Evolutionary conservation across 2,797 vertebrate genomes (phyloP), one percentile per base, ranked within the genome.

Genomic region (Enteromius argenteus): DNA sequence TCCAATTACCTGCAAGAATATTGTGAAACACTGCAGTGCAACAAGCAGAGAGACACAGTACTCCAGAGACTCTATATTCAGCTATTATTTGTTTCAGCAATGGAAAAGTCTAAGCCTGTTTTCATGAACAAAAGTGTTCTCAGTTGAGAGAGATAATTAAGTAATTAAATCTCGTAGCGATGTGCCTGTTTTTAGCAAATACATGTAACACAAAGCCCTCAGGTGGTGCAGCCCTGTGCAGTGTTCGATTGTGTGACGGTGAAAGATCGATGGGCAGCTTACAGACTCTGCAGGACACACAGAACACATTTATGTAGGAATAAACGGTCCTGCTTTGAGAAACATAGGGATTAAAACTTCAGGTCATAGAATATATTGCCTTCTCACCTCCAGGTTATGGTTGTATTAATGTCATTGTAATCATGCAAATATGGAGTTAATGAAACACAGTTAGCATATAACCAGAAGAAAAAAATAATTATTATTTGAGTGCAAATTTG

Each of bases 141-240:
- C 49, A 39, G 83, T 84, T 19, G 17, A 67, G 73, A 75, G 81
- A 86, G 71, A 66, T 72, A 87, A 86, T 82, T 81, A 80, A 74
- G 66, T 76, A 86, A 87, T 82, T 86, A 82, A 86, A 87, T 77
- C 69, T 71, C 30, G 23, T 35, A 81, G 62, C 30, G 21, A 71
- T 81, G 84, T 69, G 66, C 67, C 39, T 81, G 39, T 62, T 64
- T 85, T 77, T 64, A 83, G 80, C 53, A 87, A 87, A 83, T 73
- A 83, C 84, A 69, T 69, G 71, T 23, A 62, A 76, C 13, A 68
- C 37, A 46, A 58, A 49, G 44, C 42, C 53, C 66, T 73, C 46
- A 56, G 78, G 71, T 81, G 79, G 72, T 32, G 27, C 58, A 68
- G 53, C 10, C 78, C 30, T 71, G 39, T 1, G 5, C 17, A 53